Percentiles rank a stretch among this genome's conserved stretches.
Conservation (phyloP, 2,113 vertebrate species). For the Antechinus flavipes region DNA sequence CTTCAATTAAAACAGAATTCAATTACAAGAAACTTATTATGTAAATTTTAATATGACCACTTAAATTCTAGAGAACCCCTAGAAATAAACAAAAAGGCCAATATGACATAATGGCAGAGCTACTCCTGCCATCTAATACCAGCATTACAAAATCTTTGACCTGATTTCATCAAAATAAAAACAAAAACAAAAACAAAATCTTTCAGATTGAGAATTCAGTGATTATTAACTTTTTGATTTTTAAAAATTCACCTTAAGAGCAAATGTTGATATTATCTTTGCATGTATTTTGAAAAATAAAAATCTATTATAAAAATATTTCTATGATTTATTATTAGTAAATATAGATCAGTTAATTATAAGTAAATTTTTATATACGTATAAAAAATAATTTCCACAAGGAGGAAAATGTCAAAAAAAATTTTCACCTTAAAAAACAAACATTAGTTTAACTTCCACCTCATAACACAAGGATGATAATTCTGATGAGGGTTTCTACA, state of each 20-base stretch:
- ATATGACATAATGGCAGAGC: background rate
- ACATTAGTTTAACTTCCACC: background rate
- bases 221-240: background rate
- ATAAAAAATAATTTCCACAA: too few species aligned
- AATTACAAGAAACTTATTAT: background rate
- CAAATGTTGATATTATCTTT: too few species aligned
- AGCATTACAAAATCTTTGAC: background rate
- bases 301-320: too few species aligned
- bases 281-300: too few species aligned
- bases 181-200: background rate
- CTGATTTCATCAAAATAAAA: background rate
- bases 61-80: constrained; percentile 31
- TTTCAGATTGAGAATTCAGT: background rate
- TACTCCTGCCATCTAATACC: background rate
- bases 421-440: too few species aligned
- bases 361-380: too few species aligned
- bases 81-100: constrained; percentile 35
- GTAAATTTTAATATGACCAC: background rate
- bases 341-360: too few species aligned
- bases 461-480: background rate
- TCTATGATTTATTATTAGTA: too few species aligned
- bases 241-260: background rate
- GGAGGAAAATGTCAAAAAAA: too few species aligned
- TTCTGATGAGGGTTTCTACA: background rate
- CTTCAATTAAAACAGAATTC: background rate